Conservation (phyloP, 2,113 vertebrate species). For the Gadus macrocephalus region DNA sequence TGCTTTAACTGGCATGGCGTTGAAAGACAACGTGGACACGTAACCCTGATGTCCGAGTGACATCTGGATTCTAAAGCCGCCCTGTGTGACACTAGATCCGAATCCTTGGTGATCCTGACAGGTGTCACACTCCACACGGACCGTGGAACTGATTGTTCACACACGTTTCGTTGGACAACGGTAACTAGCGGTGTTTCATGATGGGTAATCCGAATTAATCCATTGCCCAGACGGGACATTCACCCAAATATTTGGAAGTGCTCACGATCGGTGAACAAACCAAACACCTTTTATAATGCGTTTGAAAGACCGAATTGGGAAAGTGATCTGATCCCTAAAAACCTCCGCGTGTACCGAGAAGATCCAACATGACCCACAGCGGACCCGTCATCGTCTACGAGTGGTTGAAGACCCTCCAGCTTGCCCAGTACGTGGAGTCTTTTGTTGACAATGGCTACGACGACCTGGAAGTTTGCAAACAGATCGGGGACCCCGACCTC, state of each 20-base stretch:
- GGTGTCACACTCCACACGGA: constrained; percentile 33
- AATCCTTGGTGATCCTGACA: constrained; percentile 40
- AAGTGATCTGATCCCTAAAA: constrained; percentile 41
- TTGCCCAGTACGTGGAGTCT: constrained; percentile 89
- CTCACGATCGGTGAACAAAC: neutral
- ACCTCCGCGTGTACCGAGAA: constrained; percentile 28
- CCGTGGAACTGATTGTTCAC: neutral
- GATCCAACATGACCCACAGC: constrained; percentile 77
- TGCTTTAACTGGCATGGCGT: too few relatives aligned
- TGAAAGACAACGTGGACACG: neutral
- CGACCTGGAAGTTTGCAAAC: constrained; percentile 97
- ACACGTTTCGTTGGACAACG: neutral
- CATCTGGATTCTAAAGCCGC: constrained; percentile 21
- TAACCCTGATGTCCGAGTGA: constrained; percentile 1
- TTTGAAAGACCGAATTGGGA: constrained; percentile 32
- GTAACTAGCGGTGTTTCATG: constrained; percentile 1
- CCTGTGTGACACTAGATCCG: constrained; percentile 22
- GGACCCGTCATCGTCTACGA: constrained; percentile 90
- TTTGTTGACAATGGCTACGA: constrained; percentile 98
- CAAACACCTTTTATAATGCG: constrained; percentile 35
- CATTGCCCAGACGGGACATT: constrained; percentile 14
- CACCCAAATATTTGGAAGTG: neutral
- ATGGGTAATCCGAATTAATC: constrained; percentile 17
- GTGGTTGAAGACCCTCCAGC: constrained; percentile 93
- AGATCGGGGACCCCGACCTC: constrained; percentile 95